phyloP scores from a whole-genome alignment of 2,113 vertebrate genomes.

The Candoia aspera region DNA sequence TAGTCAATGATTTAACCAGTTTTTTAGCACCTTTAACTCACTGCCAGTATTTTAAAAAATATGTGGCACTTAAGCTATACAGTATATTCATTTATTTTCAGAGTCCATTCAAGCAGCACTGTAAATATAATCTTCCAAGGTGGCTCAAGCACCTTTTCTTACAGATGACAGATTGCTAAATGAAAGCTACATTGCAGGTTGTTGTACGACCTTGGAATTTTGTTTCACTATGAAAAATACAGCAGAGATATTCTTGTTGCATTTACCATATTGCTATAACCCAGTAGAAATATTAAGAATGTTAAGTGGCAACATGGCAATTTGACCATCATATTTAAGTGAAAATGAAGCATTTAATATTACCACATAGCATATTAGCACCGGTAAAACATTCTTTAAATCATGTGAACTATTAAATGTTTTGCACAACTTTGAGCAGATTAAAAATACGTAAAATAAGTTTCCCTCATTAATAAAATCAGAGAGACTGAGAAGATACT shows the following conservation, averaged over 20 bases:
- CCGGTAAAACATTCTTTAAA: not conserved
- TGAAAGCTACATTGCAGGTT: conserved; percentile 60
- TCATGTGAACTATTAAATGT: not conserved
- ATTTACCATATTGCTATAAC: conserved; percentile 56
- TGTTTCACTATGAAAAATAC: conserved; percentile 41
- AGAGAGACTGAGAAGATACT: not conserved
- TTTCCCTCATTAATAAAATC: not conserved
- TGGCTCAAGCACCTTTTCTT: conserved; percentile 32
- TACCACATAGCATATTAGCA: conserved; percentile 14
- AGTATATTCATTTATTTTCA: conserved; percentile 21
- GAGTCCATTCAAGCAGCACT: conserved; percentile 38
- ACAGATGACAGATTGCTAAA: conserved; percentile 21
- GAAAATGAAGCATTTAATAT: not conserved
- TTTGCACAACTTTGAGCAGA: not conserved
- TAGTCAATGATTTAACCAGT: conserved; percentile 53
- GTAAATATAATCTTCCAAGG: conserved; percentile 31
- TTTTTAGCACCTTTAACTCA: conserved; percentile 46
- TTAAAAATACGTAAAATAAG: not conserved
- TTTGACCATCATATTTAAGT: conserved; percentile 27
- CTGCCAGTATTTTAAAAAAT: not conserved
- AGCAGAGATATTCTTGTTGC: conserved; percentile 62
- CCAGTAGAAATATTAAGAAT: conserved; percentile 40
- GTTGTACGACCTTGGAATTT: conserved; percentile 72
- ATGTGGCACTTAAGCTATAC: not conserved
- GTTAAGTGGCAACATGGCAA: conserved; percentile 24